These are phyloP conservation scores for Upupa epops DNA, from an alignment of 2,113 vertebrate genomes.

Conservation along the genomic window DNA sequence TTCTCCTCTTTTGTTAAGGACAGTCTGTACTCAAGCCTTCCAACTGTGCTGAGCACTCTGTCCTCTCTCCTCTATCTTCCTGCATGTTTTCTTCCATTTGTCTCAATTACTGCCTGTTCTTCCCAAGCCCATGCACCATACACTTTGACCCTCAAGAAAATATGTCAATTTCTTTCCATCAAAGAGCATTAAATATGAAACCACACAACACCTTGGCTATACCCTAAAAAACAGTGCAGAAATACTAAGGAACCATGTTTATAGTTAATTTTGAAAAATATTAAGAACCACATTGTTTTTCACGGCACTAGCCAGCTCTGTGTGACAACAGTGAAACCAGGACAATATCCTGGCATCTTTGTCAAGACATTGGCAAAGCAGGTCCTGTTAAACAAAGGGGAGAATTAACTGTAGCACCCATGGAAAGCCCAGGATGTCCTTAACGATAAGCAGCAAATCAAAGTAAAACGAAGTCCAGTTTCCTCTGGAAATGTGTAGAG, in stretches of 20 bases:
- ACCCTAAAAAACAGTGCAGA: background rate
- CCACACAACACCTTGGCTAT: background rate
- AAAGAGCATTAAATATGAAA: background rate
- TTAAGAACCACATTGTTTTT: background rate
- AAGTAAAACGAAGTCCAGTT: background rate
- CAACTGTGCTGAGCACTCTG: background rate
- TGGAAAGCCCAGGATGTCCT: background rate
- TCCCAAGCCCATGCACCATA: background rate
- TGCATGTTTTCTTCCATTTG: background rate
- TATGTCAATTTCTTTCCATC: background rate
- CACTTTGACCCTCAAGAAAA: background rate
- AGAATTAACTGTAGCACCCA: background rate
- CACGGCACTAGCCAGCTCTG: background rate
- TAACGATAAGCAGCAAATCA: background rate
- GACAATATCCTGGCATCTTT: background rate
- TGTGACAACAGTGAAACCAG: background rate
- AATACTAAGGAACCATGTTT: background rate
- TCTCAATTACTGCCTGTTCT: background rate
- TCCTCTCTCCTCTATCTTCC: background rate
- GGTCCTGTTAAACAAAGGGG: background rate
- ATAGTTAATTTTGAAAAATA: background rate
- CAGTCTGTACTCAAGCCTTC: background rate
- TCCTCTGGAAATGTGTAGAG: background rate
- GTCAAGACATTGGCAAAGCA: background rate
- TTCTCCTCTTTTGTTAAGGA: background rate